These are phyloP conservation scores for Agonopterix subpropinquella DNA, from an alignment of 2,888 invertebrate species.

Conservation along the genomic window DNA sequence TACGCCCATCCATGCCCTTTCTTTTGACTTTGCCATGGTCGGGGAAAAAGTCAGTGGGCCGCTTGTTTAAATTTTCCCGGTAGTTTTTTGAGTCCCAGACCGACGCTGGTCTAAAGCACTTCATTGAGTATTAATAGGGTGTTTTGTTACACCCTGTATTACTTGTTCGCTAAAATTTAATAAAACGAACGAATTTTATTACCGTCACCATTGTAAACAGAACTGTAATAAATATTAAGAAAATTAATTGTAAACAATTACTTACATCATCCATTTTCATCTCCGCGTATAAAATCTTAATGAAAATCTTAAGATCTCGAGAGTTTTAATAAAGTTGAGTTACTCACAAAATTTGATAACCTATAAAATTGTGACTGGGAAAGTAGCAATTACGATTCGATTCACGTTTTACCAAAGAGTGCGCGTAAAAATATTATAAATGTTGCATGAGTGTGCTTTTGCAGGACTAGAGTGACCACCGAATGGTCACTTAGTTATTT, in stretches of 20 bases:
- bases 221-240: neutral
- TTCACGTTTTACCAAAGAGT: neutral
- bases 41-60: too few species aligned
- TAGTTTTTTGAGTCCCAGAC: too few species aligned
- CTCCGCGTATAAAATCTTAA: conserved; percentile 21
- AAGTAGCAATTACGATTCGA: neutral
- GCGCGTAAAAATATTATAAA: neutral
- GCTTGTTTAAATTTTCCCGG: too few species aligned
- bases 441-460: neutral
- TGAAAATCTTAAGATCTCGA: conserved; percentile 22
- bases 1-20: too few species aligned
- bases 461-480: neutral
- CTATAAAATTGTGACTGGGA: conserved; percentile 16
- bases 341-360: conserved; percentile 25
- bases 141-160: too few species aligned
- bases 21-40: too few species aligned
- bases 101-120: too few species aligned
- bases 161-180: too few species aligned
- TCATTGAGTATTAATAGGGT: too few species aligned
- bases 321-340: conserved; percentile 20
- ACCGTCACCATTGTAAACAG: too few species aligned
- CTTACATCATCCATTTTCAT: neutral
- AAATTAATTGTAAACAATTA: neutral
- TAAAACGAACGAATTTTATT: too few species aligned
- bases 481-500: neutral